phyloP scores from a whole-genome alignment of 2,888 invertebrate genomes.

The Physocephala rufipes region DNA sequence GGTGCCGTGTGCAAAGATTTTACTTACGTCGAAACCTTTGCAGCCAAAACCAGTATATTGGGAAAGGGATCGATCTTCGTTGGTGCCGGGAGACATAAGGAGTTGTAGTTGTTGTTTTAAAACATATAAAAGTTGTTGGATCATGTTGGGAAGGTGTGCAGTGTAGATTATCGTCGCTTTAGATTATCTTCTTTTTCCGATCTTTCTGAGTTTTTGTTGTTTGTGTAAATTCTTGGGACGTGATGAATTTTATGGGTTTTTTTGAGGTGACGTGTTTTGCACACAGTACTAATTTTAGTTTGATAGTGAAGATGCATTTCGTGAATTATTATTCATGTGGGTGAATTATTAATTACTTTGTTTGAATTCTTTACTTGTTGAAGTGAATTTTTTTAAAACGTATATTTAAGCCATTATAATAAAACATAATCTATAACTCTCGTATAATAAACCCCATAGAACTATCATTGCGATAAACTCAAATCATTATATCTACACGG shows the following conservation, averaged over 20 bases:
- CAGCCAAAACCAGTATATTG: constrained; percentile 3
- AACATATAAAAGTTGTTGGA: not conserved
- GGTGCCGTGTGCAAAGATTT: constrained; percentile 30
- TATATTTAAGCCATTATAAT: no score
- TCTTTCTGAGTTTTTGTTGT: no score
- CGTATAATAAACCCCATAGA: no score
- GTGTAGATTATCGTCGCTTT: no score
- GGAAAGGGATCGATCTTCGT: no score
- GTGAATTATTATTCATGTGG: not conserved
- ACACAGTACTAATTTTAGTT: not conserved
- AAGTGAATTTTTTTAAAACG: no score
- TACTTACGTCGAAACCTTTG: not conserved
- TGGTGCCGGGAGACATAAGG: not conserved
- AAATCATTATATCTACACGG: no score
- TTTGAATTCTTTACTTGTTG: not conserved
- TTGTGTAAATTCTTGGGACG: not conserved
- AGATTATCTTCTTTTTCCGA: no score
- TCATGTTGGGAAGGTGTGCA: not conserved
- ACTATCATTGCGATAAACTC: no score
- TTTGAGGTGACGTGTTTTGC: not conserved
- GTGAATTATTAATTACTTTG: not conserved
- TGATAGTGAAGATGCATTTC: not conserved
- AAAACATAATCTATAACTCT: no score
- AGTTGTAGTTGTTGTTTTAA: not conserved
- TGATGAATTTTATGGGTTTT: not conserved